Evolutionary conservation across 2,797 vertebrate genomes (phyloP).

Genomic region (Amniataba percoides): DNA sequence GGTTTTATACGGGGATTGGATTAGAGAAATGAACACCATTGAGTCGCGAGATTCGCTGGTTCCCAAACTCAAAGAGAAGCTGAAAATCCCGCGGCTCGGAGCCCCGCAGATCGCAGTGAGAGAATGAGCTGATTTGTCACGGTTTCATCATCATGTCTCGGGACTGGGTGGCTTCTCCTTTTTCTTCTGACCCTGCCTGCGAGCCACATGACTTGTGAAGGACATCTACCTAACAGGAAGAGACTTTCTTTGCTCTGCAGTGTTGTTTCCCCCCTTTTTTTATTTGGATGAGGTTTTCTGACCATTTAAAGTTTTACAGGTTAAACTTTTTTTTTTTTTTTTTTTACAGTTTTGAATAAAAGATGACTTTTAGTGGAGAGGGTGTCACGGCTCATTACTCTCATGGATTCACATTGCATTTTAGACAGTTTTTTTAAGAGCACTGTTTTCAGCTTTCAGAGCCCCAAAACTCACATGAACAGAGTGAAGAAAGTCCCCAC

Average conservation of each 20-base stretch:
- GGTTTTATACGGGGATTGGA: conserved; percentile 80
- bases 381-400: conserved; percentile 52
- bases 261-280: not conserved
- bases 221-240: conserved; percentile 60
- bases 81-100: conserved; percentile 69
- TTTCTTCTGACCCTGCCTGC: conserved; percentile 64
- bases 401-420: conserved; percentile 31
- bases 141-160: conserved; percentile 77
- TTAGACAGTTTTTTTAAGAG: conserved; percentile 46
- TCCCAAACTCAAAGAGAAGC: conserved; percentile 76
- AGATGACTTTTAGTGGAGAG: conserved; percentile 47
- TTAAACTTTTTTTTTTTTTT: conserved; percentile 2
- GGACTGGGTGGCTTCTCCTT: conserved; percentile 69
- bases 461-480: conserved; percentile 23
- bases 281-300: not conserved
- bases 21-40: conserved; percentile 83
- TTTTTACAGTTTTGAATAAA: conserved; percentile 59
- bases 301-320: conserved; percentile 40
- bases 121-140: conserved; percentile 81
- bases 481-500: conserved; percentile 5
- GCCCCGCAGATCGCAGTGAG: conserved; percentile 63
- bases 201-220: conserved; percentile 65
- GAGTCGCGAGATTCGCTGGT: conserved; percentile 74
- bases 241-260: conserved; percentile 25
- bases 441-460: conserved; percentile 34